Conservation (phyloP, 2,113 vertebrate species). For the Mungos mungo region DNA sequence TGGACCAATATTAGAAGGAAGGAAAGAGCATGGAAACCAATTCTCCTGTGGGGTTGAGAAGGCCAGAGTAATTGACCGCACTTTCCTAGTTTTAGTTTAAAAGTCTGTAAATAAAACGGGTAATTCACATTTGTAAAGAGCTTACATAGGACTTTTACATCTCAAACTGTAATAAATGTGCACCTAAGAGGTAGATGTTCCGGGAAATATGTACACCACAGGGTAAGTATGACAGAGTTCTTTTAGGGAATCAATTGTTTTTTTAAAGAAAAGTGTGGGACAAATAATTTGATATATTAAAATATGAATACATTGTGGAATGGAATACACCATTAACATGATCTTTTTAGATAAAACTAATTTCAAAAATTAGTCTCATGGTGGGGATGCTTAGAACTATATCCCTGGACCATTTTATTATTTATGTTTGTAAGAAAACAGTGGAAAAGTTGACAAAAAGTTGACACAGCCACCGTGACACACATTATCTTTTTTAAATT, state of each 20-base stretch:
- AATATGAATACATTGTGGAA: not conserved
- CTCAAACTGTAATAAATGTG: not conserved
- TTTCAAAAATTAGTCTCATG: not conserved
- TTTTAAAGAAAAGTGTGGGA: not conserved
- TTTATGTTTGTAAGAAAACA: not conserved
- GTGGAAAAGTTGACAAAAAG: not conserved
- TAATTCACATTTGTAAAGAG: not conserved
- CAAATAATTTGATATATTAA: not conserved
- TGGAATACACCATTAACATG: not conserved
- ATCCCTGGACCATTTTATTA: not conserved
- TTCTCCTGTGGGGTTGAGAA: not conserved
- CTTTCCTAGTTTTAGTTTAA: slow-evolving; percentile 26
- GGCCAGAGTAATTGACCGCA: not conserved
- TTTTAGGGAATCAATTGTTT: not conserved
- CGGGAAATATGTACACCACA: slow-evolving; percentile 4
- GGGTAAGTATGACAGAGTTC: not conserved
- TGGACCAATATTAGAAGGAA: slow-evolving; percentile 25
- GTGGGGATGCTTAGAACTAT: not conserved
- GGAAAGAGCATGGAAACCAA: not conserved
- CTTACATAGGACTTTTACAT: not conserved
- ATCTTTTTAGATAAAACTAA: not conserved
- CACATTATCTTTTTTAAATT: not conserved
- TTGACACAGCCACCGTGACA: not conserved
- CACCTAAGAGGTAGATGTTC: not conserved
- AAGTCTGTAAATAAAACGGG: not conserved